Percentiles rank a stretch among this genome's conserved stretches.
Evolutionary conservation across 1,140 invertebrate genomes (phyloP).

Genomic region (Helicoverpa armigera): DNA sequence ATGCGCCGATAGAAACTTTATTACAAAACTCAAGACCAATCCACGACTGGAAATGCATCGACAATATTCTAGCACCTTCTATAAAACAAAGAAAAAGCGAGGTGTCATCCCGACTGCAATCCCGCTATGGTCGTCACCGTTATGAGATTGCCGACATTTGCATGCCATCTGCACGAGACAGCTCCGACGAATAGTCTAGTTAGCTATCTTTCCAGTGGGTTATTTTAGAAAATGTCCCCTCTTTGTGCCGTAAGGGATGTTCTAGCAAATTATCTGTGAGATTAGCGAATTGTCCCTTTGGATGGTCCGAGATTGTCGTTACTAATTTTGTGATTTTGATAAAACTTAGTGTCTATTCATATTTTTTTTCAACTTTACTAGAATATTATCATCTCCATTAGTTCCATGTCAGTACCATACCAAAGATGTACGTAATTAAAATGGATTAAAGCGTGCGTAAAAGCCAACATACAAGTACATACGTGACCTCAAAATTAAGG

Average conservation of each 20-base stretch:
- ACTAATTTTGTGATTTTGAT: too few species aligned
- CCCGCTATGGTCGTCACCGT: conserved; percentile 15
- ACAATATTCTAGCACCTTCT: neutral
- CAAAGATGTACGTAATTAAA: too few species aligned
- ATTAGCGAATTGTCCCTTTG: neutral
- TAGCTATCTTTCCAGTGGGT: conserved; percentile 17
- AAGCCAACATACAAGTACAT: too few species aligned
- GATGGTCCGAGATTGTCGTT: neutral
- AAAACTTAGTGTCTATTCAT: too few species aligned
- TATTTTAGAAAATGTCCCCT: conserved; percentile 15
- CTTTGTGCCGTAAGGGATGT: neutral
- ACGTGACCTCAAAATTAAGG: too few species aligned
- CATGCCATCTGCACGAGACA: conserved; percentile 20
- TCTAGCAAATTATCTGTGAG: neutral
- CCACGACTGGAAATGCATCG: neutral
- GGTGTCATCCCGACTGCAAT: conserved; percentile 7
- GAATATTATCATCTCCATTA: too few species aligned
- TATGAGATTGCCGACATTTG: conserved; percentile 40
- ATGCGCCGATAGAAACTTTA: too few species aligned
- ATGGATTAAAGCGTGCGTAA: too few species aligned
- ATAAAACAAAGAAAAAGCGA: conserved; percentile 25
- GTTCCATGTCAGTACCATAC: too few species aligned
- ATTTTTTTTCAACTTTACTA: too few species aligned
- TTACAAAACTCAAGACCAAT: neutral
- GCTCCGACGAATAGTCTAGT: conserved; percentile 32